Conservation (phyloP, 2,888 invertebrate genomes). For the Terebella lapidaria region DNA sequence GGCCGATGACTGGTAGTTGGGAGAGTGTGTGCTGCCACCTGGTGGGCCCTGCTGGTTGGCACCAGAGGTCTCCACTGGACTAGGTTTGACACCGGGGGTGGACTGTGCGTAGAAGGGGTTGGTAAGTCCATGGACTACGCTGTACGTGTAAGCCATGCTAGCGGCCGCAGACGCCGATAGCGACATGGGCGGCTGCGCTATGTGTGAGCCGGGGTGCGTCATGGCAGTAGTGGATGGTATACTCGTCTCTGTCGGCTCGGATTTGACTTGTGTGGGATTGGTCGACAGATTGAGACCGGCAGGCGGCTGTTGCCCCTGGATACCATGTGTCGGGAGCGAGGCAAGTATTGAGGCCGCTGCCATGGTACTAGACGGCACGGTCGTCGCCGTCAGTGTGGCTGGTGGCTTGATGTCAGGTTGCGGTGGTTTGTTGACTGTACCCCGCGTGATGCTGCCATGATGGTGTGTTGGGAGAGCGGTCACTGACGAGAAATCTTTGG, state of each 20-base stretch:
- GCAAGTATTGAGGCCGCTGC: not conserved
- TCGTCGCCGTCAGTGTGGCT: not conserved
- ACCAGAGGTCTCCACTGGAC: not conserved
- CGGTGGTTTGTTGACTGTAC: slow-evolving; percentile 18
- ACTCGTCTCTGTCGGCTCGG: not conserved
- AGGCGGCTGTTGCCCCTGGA: not conserved
- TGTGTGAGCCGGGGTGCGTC: not conserved
- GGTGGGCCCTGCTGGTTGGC: slow-evolving; percentile 1
- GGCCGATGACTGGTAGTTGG: slow-evolving; percentile 6
- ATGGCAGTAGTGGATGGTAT: not conserved
- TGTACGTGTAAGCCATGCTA: slow-evolving; percentile 26
- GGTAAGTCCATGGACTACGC: slow-evolving; percentile 52
- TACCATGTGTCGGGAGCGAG: not conserved
- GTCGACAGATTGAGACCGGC: not conserved
- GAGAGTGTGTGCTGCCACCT: slow-evolving; percentile 22
- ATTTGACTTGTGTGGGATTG: not conserved
- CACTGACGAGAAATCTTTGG: slow-evolving; percentile 15
- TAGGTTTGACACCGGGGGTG: slow-evolving; percentile 1
- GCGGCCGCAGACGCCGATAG: not conserved
- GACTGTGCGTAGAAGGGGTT: slow-evolving; percentile 57
- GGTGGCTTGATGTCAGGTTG: not conserved
- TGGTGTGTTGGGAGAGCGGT: slow-evolving; percentile 7
- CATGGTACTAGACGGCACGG: not conserved
- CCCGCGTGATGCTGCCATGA: slow-evolving; percentile 17
- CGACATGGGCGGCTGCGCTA: not conserved